phyloP scores from a whole-genome alignment of 2,888 invertebrate genomes.

The Sinhomidia bicolor region DNA sequence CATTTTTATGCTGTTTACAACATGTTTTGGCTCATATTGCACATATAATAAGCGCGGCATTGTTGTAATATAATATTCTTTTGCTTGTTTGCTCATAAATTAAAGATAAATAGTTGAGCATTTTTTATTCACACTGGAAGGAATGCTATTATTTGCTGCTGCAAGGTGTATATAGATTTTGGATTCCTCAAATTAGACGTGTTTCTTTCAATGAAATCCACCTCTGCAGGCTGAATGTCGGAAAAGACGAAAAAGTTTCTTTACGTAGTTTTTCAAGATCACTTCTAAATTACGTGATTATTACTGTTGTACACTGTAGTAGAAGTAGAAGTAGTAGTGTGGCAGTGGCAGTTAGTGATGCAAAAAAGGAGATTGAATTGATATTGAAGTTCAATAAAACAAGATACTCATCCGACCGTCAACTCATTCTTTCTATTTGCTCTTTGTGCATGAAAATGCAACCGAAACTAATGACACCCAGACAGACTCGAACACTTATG shows the following conservation, averaged over 20 bases:
- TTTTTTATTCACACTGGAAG: neutral
- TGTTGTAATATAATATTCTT: neutral
- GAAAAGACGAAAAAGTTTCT: constrained; percentile 31
- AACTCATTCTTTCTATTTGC: constrained; percentile 41
- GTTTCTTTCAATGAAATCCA: constrained; percentile 41
- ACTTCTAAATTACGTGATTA: constrained; percentile 34
- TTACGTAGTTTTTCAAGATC: constrained; percentile 52
- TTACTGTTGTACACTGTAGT: no score
- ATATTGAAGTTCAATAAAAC: constrained; percentile 59
- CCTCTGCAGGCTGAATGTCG: neutral
- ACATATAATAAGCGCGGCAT: neutral
- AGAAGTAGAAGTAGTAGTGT: no score
- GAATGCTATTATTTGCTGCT: neutral
- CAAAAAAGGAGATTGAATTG: constrained; percentile 47
- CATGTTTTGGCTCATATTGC: constrained; percentile 3
- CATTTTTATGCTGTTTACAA: neutral
- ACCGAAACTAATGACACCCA: constrained; percentile 36
- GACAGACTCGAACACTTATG: neutral
- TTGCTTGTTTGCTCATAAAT: constrained; percentile 39
- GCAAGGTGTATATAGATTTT: neutral
- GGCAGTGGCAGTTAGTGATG: constrained; percentile 32
- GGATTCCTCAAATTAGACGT: neutral
- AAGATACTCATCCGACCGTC: constrained; percentile 38
- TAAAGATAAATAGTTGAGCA: constrained; percentile 7
- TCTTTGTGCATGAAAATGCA: constrained; percentile 45